Evolutionary conservation across 2,113 vertebrate genomes (phyloP).

Genomic region (Chascanopsetta lugubris): DNA sequence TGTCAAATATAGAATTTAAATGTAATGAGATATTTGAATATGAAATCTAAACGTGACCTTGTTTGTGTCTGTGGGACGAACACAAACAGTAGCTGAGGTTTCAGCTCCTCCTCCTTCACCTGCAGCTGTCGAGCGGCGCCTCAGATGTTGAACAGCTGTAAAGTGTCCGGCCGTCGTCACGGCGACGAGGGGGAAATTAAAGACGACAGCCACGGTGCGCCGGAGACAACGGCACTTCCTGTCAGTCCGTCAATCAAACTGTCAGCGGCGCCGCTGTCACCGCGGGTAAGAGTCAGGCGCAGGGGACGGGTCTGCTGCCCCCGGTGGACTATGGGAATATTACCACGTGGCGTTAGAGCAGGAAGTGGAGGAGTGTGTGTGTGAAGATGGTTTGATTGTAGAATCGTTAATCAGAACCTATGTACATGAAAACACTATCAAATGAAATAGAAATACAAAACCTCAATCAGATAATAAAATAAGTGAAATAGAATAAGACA

Average conservation of each 20-base stretch:
- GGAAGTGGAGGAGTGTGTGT: background rate
- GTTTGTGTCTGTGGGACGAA: too few relatives aligned
- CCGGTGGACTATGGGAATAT: constrained; percentile 24
- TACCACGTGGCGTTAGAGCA: constrained; percentile 2
- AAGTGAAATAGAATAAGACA: too few relatives aligned
- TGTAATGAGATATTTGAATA: too few relatives aligned
- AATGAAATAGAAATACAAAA: too few relatives aligned
- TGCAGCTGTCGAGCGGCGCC: constrained; percentile 16
- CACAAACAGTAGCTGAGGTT: too few relatives aligned
- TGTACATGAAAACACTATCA: too few relatives aligned
- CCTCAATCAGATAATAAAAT: too few relatives aligned
- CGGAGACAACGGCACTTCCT: constrained; percentile 41
- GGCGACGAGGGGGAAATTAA: constrained; percentile 56
- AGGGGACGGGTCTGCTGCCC: constrained; percentile 22
- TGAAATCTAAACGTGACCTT: too few relatives aligned
- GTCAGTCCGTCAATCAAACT: constrained; percentile 66
- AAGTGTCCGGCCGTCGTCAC: constrained; percentile 49
- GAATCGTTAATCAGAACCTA: too few relatives aligned
- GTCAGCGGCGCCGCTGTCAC: constrained; percentile 24
- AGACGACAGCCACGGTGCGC: constrained; percentile 54
- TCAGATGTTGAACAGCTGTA: constrained; percentile 45
- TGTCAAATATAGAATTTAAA: too few relatives aligned
- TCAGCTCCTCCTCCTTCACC: constrained; percentile 24
- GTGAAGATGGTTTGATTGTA: background rate
- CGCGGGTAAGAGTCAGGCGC: constrained; percentile 30